phyloP scores from a whole-genome alignment of 2,113 vertebrate genomes.

The Paradisaea rubra region DNA sequence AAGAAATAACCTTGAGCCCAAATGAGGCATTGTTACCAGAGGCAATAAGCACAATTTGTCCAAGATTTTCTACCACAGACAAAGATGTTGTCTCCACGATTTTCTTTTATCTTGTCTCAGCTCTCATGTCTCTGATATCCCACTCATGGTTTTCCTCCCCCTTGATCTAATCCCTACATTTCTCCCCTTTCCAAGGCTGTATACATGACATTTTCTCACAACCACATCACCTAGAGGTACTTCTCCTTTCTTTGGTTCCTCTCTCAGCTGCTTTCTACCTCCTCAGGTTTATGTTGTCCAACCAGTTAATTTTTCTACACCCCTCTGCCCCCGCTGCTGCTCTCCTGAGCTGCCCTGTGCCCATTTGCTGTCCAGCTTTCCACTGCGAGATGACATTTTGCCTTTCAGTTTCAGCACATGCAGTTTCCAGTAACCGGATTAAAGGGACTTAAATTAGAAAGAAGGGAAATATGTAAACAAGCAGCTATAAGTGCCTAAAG shows the following conservation, averaged over 20 bases:
- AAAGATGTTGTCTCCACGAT: not conserved
- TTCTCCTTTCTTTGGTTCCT: not conserved
- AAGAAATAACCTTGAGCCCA: not conserved
- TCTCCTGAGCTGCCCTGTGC: not conserved
- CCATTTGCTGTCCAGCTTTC: not conserved
- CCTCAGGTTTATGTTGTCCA: not conserved
- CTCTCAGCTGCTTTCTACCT: not conserved
- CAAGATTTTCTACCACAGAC: not conserved
- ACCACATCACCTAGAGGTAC: not conserved
- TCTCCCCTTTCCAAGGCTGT: not conserved
- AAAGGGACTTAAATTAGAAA: not conserved
- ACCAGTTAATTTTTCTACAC: not conserved
- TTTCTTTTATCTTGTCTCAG: not conserved
- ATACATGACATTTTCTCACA: not conserved
- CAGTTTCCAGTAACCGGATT: not conserved
- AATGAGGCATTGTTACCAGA: not conserved
- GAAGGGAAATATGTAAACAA: constrained; percentile 28
- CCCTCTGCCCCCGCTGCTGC: not conserved
- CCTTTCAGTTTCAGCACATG: not conserved
- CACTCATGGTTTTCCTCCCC: not conserved
- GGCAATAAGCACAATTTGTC: not conserved
- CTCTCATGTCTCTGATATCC: not conserved
- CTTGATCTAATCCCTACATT: not conserved
- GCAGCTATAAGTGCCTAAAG: not conserved
- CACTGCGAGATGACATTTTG: not conserved